These are phyloP conservation scores for Maccullochella peelii DNA, from an alignment of 2,113 vertebrate genomes.

Conservation along the genomic window DNA sequence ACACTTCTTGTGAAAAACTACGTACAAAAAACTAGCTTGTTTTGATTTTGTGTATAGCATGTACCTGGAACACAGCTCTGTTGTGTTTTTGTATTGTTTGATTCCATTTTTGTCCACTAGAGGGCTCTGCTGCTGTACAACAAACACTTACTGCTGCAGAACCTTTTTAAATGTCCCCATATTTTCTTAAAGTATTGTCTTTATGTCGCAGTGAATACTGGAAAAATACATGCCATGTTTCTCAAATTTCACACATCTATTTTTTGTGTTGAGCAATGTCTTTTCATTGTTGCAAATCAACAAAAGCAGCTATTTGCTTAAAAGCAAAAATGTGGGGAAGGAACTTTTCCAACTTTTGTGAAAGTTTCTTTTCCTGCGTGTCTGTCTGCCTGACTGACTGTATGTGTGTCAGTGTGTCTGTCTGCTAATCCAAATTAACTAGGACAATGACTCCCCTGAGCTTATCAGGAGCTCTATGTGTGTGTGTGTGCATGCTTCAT, in stretches of 20 bases:
- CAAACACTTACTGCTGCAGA: not conserved
- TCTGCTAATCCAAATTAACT: conserved; percentile 63
- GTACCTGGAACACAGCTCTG: not conserved
- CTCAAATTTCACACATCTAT: not conserved
- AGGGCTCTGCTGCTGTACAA: conserved; percentile 5
- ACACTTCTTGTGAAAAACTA: not conserved
- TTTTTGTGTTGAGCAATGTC: not conserved
- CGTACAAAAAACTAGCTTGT: not conserved
- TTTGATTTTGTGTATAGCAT: not conserved
- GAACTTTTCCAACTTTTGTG: conserved; percentile 14
- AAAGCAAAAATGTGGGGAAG: not conserved
- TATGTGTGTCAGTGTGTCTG: conserved; percentile 59
- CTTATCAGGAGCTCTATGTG: conserved; percentile 34
- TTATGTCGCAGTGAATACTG: not conserved
- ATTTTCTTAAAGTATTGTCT: too few species aligned
- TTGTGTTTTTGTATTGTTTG: not conserved
- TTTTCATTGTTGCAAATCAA: not conserved
- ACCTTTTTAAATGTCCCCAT: not conserved
- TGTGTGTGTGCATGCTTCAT: conserved; percentile 36
- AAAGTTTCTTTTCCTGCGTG: not conserved
- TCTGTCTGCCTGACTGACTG: conserved; percentile 17
- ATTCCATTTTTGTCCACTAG: conserved; percentile 41
- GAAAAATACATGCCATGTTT: not conserved
- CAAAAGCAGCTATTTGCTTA: not conserved
- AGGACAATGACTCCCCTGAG: conserved; percentile 62